phyloP scores from a whole-genome alignment of 2,888 invertebrate species.

The Sceliomorpha sp. region DNA sequence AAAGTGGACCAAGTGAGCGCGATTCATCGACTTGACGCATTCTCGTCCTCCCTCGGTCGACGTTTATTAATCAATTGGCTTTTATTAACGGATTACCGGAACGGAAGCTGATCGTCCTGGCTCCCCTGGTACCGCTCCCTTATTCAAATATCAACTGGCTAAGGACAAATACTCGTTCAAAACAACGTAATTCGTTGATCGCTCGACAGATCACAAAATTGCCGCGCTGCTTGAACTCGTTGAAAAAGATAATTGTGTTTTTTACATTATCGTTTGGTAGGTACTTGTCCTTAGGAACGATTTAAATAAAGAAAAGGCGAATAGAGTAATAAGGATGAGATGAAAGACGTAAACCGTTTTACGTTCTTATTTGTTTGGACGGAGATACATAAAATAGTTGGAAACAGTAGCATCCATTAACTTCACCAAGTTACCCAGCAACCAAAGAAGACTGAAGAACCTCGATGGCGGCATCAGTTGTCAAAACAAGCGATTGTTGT shows the following conservation, averaged over 20 bases:
- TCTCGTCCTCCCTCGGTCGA: conserved; percentile 23
- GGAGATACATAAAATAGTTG: conserved; percentile 3
- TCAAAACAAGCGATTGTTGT: conserved; percentile 67
- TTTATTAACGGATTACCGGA: conserved; percentile 67
- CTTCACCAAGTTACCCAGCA: conserved; percentile 81
- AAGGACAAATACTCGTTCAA: conserved; percentile 28
- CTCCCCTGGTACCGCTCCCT: conserved; percentile 27
- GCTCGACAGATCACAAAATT: too few relatives aligned
- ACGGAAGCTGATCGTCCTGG: conserved; percentile 63
- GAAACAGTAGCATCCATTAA: conserved; percentile 48
- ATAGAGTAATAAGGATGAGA: too few relatives aligned
- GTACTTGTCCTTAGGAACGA: too few relatives aligned
- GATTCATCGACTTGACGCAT: conserved; percentile 27
- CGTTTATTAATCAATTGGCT: conserved; percentile 72
- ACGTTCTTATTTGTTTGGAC: too few relatives aligned
- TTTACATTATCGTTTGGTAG: too few relatives aligned
- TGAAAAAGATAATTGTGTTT: too few relatives aligned
- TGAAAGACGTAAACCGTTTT: background rate
- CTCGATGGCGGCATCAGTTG: conserved; percentile 76
- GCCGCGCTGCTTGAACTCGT: too few relatives aligned
- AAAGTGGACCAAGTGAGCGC: conserved; percentile 24
- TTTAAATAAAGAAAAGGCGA: too few relatives aligned
- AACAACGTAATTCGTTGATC: conserved; percentile 6
- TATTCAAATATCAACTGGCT: conserved; percentile 10
- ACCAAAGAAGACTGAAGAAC: conserved; percentile 83